Percentiles rank a stretch among this genome's conserved stretches.
Conservation (phyloP, 2,888 invertebrate species). For the Macrosiphum euphorbiae region DNA sequence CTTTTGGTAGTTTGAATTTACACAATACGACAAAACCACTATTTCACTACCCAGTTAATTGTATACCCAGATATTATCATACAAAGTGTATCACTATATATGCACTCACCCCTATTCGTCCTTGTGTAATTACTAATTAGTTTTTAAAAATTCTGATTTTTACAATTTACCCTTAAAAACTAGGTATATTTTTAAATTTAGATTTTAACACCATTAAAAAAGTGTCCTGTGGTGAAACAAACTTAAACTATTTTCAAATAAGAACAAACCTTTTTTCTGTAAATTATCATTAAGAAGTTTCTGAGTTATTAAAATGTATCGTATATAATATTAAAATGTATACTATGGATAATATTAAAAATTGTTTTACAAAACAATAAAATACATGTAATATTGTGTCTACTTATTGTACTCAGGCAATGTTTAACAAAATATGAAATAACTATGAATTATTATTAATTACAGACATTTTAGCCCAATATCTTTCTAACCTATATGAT, state of each 20-base stretch:
- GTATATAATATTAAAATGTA: background rate
- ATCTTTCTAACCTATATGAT: background rate
- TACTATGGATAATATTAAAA: background rate
- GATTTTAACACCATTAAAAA: too few relatives aligned
- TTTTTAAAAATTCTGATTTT: background rate
- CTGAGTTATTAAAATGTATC: background rate
- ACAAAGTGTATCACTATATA: background rate
- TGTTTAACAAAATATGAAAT: conserved; percentile 12
- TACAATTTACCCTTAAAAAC: background rate
- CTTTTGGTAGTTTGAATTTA: background rate
- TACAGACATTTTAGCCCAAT: background rate
- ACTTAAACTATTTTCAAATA: too few relatives aligned
- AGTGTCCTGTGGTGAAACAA: too few relatives aligned
- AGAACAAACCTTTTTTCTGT: too few relatives aligned
- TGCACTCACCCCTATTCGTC: background rate
- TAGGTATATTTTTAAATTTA: too few relatives aligned
- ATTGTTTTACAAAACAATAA: background rate
- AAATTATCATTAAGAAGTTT: too few relatives aligned
- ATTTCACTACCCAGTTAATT: background rate
- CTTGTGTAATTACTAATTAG: background rate
- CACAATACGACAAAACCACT: background rate
- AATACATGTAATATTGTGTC: background rate
- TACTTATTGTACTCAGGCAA: background rate
- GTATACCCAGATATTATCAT: background rate
- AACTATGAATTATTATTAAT: background rate